Evolutionary conservation across 2,797 vertebrate species (phyloP), one percentile per base, ranked within the genome.

Genomic region (Dipus sagitta): DNA sequence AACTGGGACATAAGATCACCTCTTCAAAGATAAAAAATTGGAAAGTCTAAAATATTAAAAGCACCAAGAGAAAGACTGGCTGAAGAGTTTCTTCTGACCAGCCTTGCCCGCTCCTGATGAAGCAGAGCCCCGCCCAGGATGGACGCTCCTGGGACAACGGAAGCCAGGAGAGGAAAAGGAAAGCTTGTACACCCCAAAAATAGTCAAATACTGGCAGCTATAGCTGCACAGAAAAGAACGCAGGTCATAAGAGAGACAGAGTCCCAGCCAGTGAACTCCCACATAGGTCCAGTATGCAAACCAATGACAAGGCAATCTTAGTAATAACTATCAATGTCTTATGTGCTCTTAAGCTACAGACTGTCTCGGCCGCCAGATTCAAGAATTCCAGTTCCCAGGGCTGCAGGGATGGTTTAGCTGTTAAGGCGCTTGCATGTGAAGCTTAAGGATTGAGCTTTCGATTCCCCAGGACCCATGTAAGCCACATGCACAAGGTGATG

Each of bases 11-110:
- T 32, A 90, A 93, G 93, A 88, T 17, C 79, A 74, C n/a, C 71
- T 88, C 88, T 83, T 28, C 67, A 93, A 94, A 92, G 32, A 68
- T 71, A 94, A 91, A 94, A 93, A 86, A 80, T 18, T 62, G 9
- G 28, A 79, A n/a, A 34, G 15, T 17, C 34, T 10, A 88, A 83
- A 94, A 86, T 60, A 85, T 74, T 54, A 88, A 94, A 86, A 92
- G 13, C 75, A 78, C 65, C 64, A 88, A 81, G 26, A 32, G 1
- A 79, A 94, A 83, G 83, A 85, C 0, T 93, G 23, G 17, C 65
- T 90, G 17, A 84, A 65, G 13, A 81, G 58, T 79, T 81, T 34
- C 77, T 94, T 90, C 64, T 70, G n/a, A 78, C 6, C 14, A 86
- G 32, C 13, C 42, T 92, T 68, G 38, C 47, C n/a, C 54, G 85